A percentile compares a stretch with the other conserved stretches of the same genome.
phyloP scores from a whole-genome alignment of 2,888 invertebrate species.

The Mechanitis messenoides region DNA sequence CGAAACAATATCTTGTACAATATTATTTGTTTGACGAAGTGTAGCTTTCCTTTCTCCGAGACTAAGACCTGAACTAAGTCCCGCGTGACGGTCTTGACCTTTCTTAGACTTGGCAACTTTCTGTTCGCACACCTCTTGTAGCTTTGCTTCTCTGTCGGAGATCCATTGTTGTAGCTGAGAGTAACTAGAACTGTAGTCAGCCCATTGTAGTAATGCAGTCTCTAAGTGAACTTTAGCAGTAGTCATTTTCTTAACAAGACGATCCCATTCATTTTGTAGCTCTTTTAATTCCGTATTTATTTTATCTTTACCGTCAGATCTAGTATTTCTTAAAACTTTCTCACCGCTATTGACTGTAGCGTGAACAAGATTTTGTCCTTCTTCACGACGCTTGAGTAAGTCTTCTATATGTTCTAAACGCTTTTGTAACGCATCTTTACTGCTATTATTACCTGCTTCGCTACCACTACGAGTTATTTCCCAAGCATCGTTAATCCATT shows the following conservation, averaged over 20 bases:
- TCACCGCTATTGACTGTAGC: conserved; percentile 92
- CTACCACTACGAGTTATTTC: conserved; percentile 87
- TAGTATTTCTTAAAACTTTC: conserved; percentile 90
- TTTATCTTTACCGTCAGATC: conserved; percentile 91
- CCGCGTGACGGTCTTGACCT: conserved; percentile 80
- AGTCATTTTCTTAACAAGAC: conserved; percentile 92
- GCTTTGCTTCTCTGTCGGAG: conserved; percentile 92
- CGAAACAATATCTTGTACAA: conserved; percentile 96
- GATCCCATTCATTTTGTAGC: conserved; percentile 94
- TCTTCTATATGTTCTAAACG: conserved; percentile 88
- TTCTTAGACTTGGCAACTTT: conserved; percentile 87
- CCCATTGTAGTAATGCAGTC: conserved; percentile 94
- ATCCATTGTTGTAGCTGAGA: conserved; percentile 96
- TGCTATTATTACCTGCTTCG: conserved; percentile 85
- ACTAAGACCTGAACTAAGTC: conserved; percentile 85
- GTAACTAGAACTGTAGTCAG: conserved; percentile 95
- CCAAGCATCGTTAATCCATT: conserved; percentile 92
- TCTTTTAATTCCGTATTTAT: conserved; percentile 92
- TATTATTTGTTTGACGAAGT: conserved; percentile 92
- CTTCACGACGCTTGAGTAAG: conserved; percentile 86
- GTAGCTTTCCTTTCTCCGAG: conserved; percentile 92
- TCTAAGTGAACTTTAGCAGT: conserved; percentile 94
- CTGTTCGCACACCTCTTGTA: conserved; percentile 92
- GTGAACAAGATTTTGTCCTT: conserved; percentile 91
- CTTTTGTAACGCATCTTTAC: conserved; percentile 88